Base-by-base conservation (phyloP, 2,888 invertebrate species). In the Apotomis betuletana region DNA sequence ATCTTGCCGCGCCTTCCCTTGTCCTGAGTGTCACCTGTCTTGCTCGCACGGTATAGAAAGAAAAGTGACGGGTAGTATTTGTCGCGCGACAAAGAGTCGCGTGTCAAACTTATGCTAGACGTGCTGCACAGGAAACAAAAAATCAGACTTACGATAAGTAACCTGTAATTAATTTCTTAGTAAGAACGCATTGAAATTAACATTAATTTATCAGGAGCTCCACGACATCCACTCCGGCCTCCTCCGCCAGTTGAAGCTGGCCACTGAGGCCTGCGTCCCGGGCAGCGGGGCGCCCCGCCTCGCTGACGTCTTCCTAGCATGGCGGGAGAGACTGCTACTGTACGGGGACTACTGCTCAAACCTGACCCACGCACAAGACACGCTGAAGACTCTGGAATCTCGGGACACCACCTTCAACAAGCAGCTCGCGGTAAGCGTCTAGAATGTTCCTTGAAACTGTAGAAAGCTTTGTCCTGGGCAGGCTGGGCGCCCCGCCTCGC, bases 291-390 rank as follows among this genome's bases (percentile, higher is more conserved):
- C 90, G 60, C 93, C 92, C 65, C 87, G 92, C 0, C 83, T 98
- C 67, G 96, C 97, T 63, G 96, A 96, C 86, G 97, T 97, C 75
- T 99, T 99, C 92, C 95, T 98, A 64, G 96, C 96, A 79, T 98
- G 97, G 95, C 96, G 98, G 80, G 97, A 98, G 85, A 96, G 96
- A 74, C 96, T 99, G 86, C 95, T 99, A 51, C 95, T 98, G 69
- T 99, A 99, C 85, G 99, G 99, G 12, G 97, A 97, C 84, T 99
- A 99, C 90, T 99, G 99, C 92, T 97, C 99, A 61, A 98, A 98
- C 89, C 94, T 99, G 74, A 97, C 98, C 0, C 94, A 94, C 68
- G 98, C 99, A n/a, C 98, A 98, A 85, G 96, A 96, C 75, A 94
- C 96, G 73, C 94, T 99, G 73, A 97, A 98, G 87, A 95, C 96